Percentiles rank a stretch among this genome's conserved stretches.
Evolutionary conservation across 2,797 vertebrate genomes (phyloP).

Genomic region (Molossus alvarezi): DNA sequence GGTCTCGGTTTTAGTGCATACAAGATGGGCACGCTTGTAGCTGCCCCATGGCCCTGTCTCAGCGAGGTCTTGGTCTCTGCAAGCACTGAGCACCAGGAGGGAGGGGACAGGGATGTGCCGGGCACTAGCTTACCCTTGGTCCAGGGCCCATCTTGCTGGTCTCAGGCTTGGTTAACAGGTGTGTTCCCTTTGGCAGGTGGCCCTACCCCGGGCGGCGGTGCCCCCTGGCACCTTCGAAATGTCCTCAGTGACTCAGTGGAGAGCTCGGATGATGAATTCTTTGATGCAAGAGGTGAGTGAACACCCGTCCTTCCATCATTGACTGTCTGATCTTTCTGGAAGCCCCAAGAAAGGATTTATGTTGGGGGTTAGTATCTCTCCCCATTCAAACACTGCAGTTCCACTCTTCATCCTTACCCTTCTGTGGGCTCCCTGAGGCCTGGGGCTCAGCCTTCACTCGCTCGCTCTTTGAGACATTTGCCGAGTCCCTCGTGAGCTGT

Average conservation of each 20-base stretch:
- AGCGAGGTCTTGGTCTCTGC: background rate
- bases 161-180: constrained; percentile 58
- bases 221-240: constrained; percentile 95
- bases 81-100: background rate
- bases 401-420: background rate
- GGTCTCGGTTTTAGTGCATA: background rate
- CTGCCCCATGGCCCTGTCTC: accelerated
- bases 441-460: background rate
- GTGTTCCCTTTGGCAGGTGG: constrained; percentile 90
- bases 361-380: background rate
- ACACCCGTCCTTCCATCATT: background rate
- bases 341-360: background rate
- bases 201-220: constrained; percentile 90
- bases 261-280: constrained; percentile 99
- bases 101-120: background rate
- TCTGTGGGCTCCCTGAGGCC: accelerated
- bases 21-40: background rate
- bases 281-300: constrained; percentile 97
- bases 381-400: background rate
- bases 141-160: background rate
- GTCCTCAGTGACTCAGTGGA: constrained; percentile 96
- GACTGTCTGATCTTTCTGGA: background rate
- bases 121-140: background rate
- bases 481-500: background rate
- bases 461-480: background rate